Base-by-base conservation (phyloP, 2,113 vertebrate species). In the Danionella cerebrum region DNA sequence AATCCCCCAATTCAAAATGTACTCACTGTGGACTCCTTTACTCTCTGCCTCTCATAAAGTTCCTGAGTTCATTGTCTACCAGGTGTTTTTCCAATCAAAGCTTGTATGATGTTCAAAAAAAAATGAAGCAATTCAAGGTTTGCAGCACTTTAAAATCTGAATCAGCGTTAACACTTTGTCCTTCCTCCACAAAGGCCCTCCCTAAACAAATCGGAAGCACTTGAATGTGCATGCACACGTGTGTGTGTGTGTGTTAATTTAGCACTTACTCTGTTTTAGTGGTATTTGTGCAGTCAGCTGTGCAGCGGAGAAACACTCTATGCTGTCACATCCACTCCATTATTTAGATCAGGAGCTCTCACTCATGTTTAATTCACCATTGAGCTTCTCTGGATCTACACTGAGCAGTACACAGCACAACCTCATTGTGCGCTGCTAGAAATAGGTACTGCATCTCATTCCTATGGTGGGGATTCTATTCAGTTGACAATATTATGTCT, bases 361-460 rank as follows among this genome's bases (percentile, higher is more conserved):
- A 3, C 3, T 51, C 73, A 80, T 85, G 83, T 82, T 82, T 84
- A 82, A 84, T 85, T 85, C 67, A 80, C 71, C 42, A 62, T 24
- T 59, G 72, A 68, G 51, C 21, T 75, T 77, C 4, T 1, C 53
- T n/a, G 71, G 51, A 67, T 74, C 57, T 63, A 58, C 67, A 67
- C 71, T 35, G 48, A 70, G 52, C 31, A 14, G 9, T n/a, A n/a
- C 42, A 22, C 66, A 58, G 65, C 67, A 74, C 73, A 19, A 18
- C 27, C 33, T 9, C 71, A 75, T 74, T 47, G 27, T 25, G 48
- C 67, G 22, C 25, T 12, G n/a, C n/a, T n/a, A n/a, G n/a, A n/a
- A n/a, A n/a, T n/a, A n/a, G n/a, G n/a, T n/a, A n/a, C n/a, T n/a
- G n/a, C n/a, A n/a, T n/a, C n/a, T n/a, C n/a, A n/a, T n/a, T n/a